phyloP scores from a whole-genome alignment of 2,888 invertebrate species.

The Drosophila prostipennis region DNA sequence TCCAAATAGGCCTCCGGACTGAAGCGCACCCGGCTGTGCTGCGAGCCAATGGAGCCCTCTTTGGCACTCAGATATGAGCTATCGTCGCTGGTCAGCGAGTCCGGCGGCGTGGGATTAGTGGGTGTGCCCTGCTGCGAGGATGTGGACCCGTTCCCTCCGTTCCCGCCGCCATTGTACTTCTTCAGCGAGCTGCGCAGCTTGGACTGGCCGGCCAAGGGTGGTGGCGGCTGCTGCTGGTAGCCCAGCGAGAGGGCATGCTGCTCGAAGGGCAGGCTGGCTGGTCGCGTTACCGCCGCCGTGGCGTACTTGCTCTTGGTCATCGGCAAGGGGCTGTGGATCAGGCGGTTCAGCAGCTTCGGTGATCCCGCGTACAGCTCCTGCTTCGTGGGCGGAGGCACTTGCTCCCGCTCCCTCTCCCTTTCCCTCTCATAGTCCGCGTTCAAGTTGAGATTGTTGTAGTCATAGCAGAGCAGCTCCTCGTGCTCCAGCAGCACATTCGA shows the following conservation, averaged over 20 bases:
- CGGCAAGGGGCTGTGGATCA: slow-evolving; percentile 70
- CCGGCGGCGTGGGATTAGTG: slow-evolving; percentile 93
- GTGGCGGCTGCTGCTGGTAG: slow-evolving; percentile 43
- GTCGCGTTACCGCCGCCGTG: slow-evolving; percentile 75
- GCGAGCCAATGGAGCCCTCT: slow-evolving; percentile 88
- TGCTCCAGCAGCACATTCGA: slow-evolving; percentile 81
- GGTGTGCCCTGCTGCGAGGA: slow-evolving; percentile 86
- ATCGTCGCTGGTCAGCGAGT: slow-evolving; percentile 93
- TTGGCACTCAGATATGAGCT: slow-evolving; percentile 95
- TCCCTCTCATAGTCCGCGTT: slow-evolving; percentile 59
- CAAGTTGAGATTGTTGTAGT: slow-evolving; percentile 77
- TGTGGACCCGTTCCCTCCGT: slow-evolving; percentile 81
- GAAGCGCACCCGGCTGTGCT: slow-evolving; percentile 90
- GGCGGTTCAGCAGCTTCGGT: slow-evolving; percentile 76
- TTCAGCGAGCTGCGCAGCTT: slow-evolving; percentile 92
- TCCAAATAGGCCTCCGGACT: slow-evolving; percentile 91
- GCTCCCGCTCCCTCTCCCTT: slow-evolving; percentile 46
- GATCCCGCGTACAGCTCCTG: slow-evolving; percentile 80
- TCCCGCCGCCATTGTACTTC: slow-evolving; percentile 86
- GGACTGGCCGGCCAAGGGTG: slow-evolving; percentile 66
- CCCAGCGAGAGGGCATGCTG: slow-evolving; percentile 52
- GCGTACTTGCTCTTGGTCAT: slow-evolving; percentile 66
- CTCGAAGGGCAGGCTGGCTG: slow-evolving; percentile 85
- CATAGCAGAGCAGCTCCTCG: slow-evolving; percentile 84
- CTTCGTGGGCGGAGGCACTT: slow-evolving; percentile 66